phyloP scores from a whole-genome alignment of 2,888 invertebrate species.

The Imbricaverruca yamaguchii region DNA sequence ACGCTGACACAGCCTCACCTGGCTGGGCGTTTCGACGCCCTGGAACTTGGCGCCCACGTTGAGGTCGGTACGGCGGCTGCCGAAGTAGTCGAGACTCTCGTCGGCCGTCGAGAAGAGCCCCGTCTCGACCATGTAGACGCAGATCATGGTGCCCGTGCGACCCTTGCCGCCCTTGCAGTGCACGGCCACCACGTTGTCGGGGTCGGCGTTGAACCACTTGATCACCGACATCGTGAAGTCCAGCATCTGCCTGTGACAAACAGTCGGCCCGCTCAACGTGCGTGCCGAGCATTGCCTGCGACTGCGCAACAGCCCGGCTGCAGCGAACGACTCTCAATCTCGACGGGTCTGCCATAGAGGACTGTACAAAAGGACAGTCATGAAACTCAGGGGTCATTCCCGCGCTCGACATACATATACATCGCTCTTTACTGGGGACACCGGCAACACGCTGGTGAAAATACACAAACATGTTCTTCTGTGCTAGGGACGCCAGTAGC shows the following conservation, averaged over 20 bases:
- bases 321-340: too few species aligned
- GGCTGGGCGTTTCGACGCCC: conserved; percentile 49
- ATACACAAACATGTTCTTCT: too few species aligned
- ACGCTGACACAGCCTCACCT: conserved; percentile 37
- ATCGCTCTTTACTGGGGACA: too few species aligned
- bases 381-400: too few species aligned
- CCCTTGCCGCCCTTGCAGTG: conserved; percentile 50
- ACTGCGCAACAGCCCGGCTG: too few species aligned
- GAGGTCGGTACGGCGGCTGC: conserved; percentile 45
- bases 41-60: conserved; percentile 45
- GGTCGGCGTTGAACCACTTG: conserved; percentile 42
- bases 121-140: conserved; percentile 46
- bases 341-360: too few species aligned
- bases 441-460: too few species aligned
- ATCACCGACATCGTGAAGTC: conserved; percentile 42
- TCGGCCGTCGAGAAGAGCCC: conserved; percentile 44
- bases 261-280: too few species aligned
- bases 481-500: too few species aligned
- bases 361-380: too few species aligned
- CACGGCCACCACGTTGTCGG: conserved; percentile 46
- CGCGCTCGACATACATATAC: too few species aligned
- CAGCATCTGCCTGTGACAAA: conserved; percentile 42
- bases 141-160: conserved; percentile 48
- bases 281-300: too few species aligned
- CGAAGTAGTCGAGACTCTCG: conserved; percentile 47